Percentiles rank a stretch among this genome's conserved stretches.
phyloP scores from a whole-genome alignment of 2,797 vertebrate genomes.

The Rhinophrynus dorsalis region DNA sequence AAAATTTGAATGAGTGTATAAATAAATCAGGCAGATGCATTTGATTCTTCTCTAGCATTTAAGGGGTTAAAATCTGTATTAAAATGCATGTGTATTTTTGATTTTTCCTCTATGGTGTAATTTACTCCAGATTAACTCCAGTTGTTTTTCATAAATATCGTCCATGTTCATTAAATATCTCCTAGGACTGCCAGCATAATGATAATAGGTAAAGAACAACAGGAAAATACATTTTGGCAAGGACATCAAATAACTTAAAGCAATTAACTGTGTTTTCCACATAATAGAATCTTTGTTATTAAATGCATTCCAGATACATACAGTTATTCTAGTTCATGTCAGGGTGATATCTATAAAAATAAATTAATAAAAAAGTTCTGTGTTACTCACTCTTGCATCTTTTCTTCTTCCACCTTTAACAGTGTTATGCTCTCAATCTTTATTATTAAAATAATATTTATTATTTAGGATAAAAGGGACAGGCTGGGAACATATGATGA shows the following conservation, averaged over 20 bases:
- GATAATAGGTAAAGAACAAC: constrained; percentile 6
- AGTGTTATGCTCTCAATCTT: not conserved
- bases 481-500: constrained; percentile 24
- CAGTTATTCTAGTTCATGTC: constrained; percentile 8
- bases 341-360: not conserved
- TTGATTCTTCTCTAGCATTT: too few species aligned
- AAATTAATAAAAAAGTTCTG: not conserved
- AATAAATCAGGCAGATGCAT: too few species aligned
- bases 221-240: constrained; percentile 4
- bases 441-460: constrained; percentile 9
- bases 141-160: too few species aligned
- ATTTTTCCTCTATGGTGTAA: too few species aligned
- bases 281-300: not conserved
- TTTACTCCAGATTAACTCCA: too few species aligned
- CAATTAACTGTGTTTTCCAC: constrained; percentile 11
- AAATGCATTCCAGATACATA: constrained; percentile 28
- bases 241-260: constrained; percentile 22
- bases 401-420: not conserved
- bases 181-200: constrained; percentile 8
- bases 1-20: too few species aligned
- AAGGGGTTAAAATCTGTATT: too few species aligned
- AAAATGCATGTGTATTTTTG: too few species aligned
- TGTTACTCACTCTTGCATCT: not conserved
- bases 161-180: constrained; percentile 1
- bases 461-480: constrained; percentile 8